phyloP scores from a whole-genome alignment of 2,113 vertebrate genomes.

The Alosa alosa region DNA sequence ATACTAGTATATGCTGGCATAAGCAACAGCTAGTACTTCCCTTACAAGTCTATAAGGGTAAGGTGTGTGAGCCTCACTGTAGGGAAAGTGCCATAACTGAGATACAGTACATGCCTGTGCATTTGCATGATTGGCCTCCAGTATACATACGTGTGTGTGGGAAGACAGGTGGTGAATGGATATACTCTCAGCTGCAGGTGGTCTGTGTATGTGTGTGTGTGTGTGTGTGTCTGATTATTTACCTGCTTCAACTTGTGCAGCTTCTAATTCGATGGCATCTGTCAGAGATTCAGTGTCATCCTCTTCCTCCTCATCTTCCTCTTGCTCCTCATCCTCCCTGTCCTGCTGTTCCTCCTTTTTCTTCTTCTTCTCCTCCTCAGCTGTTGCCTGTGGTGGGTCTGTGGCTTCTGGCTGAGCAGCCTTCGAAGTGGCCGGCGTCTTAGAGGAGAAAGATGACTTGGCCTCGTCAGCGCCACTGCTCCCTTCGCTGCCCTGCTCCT shows the following conservation, averaged over 20 bases:
- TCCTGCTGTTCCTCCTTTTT: constrained; percentile 15
- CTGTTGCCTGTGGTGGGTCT: constrained; percentile 41
- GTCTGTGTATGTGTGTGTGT: neutral
- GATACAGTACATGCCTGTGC: neutral
- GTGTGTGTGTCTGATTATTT: constrained; percentile 17
- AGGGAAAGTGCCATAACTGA: neutral
- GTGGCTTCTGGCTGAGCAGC: constrained; percentile 28
- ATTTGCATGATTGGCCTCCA: neutral
- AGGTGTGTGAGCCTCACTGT: neutral
- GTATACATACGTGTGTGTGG: neutral
- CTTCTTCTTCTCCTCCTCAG: constrained; percentile 53
- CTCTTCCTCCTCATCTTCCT: constrained; percentile 41
- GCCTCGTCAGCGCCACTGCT: neutral
- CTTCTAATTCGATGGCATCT: constrained; percentile 36
- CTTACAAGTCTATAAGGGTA: neutral
- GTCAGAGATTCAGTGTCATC: constrained; percentile 14
- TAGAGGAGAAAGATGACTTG: neutral
- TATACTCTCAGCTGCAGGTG: neutral
- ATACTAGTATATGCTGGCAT: neutral
- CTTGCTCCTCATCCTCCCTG: constrained; percentile 9
- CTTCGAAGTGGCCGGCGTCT: constrained; percentile 35
- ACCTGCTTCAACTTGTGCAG: constrained; percentile 52
- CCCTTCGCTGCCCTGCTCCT: constrained; percentile 55
- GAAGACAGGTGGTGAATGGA: neutral
- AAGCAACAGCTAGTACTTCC: neutral